Evolutionary conservation across 2,113 vertebrate species (phyloP).

Genomic region (Larimichthys crocea): DNA sequence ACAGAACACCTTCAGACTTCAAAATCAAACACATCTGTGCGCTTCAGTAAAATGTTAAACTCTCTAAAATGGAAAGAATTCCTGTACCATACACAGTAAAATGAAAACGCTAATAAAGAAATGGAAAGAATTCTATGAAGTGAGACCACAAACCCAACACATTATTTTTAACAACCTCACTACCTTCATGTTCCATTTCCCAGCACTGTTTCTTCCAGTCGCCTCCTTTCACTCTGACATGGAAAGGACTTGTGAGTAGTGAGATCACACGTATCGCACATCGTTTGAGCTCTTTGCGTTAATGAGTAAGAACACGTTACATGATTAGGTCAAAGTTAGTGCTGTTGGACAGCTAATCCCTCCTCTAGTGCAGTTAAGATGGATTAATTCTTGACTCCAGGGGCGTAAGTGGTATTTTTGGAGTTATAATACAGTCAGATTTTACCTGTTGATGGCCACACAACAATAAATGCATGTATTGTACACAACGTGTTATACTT

Average conservation of each 20-base stretch:
- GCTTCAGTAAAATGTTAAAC: constrained; percentile 24
- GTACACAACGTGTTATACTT: not conserved
- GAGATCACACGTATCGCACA: not conserved
- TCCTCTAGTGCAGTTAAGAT: not conserved
- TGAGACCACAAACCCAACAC: constrained; percentile 39
- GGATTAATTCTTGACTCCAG: not conserved
- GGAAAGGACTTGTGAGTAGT: not conserved
- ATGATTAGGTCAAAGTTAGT: constrained; percentile 6
- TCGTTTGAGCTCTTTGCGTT: not conserved
- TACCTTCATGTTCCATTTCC: constrained; percentile 58
- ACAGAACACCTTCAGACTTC: constrained; percentile 39
- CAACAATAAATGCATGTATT: not conserved
- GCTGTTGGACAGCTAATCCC: constrained; percentile 6
- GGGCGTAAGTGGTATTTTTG: not conserved
- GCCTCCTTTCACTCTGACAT: constrained; percentile 31
- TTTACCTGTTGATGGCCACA: not conserved
- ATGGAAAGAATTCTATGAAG: constrained; percentile 68
- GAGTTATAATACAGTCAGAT: not conserved
- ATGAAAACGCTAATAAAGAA: constrained; percentile 54
- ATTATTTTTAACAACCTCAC: constrained; percentile 62
- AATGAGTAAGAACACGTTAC: not conserved
- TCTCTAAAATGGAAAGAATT: constrained; percentile 58
- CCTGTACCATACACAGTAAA: constrained; percentile 37
- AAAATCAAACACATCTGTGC: constrained; percentile 50
- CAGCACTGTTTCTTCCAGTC: constrained; percentile 25